Evolutionary conservation across 2,888 invertebrate genomes (phyloP).

Genomic region (Phengaris alcon): DNA sequence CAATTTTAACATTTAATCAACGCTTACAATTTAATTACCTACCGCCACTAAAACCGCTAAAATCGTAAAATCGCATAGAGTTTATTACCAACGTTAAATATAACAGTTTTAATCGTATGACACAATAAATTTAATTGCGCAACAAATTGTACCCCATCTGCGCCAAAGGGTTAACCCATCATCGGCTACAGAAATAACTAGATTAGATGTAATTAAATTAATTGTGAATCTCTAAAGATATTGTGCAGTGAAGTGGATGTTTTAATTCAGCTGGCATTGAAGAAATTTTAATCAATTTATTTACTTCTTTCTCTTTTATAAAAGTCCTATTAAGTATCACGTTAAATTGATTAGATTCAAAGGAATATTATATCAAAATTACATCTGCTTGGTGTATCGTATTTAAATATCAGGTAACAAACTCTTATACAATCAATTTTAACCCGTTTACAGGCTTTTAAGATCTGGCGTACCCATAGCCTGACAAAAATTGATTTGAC

Average conservation of each 20-base stretch:
- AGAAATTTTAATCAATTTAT: background rate
- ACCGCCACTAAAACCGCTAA: constrained; percentile 24
- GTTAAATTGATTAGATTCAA: background rate
- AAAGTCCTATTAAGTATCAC: background rate
- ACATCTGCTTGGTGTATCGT: background rate
- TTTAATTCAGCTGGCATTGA: background rate
- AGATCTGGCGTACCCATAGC: background rate
- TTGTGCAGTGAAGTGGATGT: constrained; percentile 11
- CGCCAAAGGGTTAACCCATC: constrained; percentile 61
- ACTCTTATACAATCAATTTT: background rate
- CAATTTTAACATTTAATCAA: constrained; percentile 6
- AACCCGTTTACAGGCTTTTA: background rate
- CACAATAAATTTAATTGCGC: constrained; percentile 47
- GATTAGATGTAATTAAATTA: constrained; percentile 67
- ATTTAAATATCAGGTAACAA: background rate
- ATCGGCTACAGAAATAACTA: constrained; percentile 55
- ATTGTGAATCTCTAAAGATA: constrained; percentile 49
- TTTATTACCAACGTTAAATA: constrained; percentile 23
- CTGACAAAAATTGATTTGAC: too few relatives aligned
- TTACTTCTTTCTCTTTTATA: background rate
- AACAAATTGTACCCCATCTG: constrained; percentile 53
- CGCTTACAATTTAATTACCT: constrained; percentile 40
- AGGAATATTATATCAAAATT: background rate
- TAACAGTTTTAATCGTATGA: constrained; percentile 25
- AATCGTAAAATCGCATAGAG: constrained; percentile 25